Base-by-base conservation (phyloP, 2,888 invertebrate genomes). In the Seira ritae region DNA sequence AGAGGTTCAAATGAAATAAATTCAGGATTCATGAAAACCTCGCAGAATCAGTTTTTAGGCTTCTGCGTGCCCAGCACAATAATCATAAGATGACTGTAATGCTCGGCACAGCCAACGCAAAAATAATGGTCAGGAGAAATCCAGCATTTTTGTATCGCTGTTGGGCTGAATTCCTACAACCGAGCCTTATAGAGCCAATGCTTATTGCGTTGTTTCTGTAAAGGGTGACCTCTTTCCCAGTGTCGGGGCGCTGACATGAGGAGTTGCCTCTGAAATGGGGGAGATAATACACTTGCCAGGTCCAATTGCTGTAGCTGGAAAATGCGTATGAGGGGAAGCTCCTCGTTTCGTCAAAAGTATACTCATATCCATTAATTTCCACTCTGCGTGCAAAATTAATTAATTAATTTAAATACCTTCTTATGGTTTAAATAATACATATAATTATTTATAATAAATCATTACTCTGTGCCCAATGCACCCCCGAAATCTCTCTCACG, bases 281-380 rank as follows among this genome's bases (percentile, higher is more conserved):
- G 8, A 20, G 12, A 24, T 77, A 31, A 22, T 62, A 82, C 1
- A 20, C 3, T 62, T 77, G 71, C 82, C 82, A 82, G 3, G 82
- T 82, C 82, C 82, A 82, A 31, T 82, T 82, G n/a, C 37, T 67
- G 67, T 55, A 82, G 19, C 76, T 72, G n/a, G 67, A 67, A n/a
- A 77, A 82, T 17, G 72, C 82, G 17, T 60, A 17, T 0, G 82
- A 82, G 2, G 55, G 22, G 68, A 77, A 82, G 10, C 62, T 77
- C 42, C 17, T 22, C 3, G 76, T 76, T 12, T 66, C n/a, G 12
- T 71, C 37, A 31, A 82, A 72, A 4, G 76, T 4, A 10, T 15
- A 68, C 17, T 75, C 75, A 19, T 50, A 37, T 1, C 72, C 73
- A 1, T 1, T 31, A n/a, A 82, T 19, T n/a, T n/a, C n/a, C n/a